These are phyloP conservation scores for Sycophila sp. DNA, from an alignment of 1,140 invertebrate genomes.

Conservation along the genomic window DNA sequence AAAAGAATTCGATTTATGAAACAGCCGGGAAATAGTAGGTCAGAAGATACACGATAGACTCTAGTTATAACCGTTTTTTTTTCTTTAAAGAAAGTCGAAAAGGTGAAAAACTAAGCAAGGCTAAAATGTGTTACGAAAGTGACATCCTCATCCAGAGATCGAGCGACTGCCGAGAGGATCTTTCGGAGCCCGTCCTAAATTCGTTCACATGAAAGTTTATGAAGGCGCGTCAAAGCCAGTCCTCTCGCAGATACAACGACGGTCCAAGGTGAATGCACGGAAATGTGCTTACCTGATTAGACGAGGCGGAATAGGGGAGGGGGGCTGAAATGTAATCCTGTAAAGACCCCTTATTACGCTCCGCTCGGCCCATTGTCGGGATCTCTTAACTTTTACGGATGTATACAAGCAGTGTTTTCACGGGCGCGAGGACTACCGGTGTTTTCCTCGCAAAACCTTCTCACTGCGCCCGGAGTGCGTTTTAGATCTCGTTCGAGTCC, in stretches of 20 bases:
- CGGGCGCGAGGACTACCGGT: background rate
- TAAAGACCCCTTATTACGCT: constrained; percentile 28
- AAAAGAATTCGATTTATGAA: too few relatives aligned
- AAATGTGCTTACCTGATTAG: constrained; percentile 6
- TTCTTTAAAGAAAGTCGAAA: constrained; percentile 2
- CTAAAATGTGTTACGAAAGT: background rate
- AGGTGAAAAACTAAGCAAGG: background rate
- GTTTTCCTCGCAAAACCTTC: background rate
- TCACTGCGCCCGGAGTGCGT: background rate
- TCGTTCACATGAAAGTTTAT: constrained; percentile 6
- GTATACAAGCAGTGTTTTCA: background rate
- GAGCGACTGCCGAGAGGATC: background rate
- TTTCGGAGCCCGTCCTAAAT: background rate
- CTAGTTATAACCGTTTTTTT: background rate
- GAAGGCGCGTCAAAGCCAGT: background rate
- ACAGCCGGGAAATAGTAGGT: background rate
- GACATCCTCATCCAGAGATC: constrained; percentile 7
- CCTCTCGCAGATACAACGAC: too few relatives aligned
- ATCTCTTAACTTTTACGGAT: constrained; percentile 38
- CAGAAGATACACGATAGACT: background rate
- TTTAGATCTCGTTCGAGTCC: background rate
- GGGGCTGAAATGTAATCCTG: constrained; percentile 15
- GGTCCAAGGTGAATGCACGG: too few relatives aligned
- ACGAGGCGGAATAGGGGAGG: background rate
- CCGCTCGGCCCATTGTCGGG: constrained; percentile 4